Evolutionary conservation across 2,888 invertebrate species (phyloP).

Genomic region (Xanthia togata): DNA sequence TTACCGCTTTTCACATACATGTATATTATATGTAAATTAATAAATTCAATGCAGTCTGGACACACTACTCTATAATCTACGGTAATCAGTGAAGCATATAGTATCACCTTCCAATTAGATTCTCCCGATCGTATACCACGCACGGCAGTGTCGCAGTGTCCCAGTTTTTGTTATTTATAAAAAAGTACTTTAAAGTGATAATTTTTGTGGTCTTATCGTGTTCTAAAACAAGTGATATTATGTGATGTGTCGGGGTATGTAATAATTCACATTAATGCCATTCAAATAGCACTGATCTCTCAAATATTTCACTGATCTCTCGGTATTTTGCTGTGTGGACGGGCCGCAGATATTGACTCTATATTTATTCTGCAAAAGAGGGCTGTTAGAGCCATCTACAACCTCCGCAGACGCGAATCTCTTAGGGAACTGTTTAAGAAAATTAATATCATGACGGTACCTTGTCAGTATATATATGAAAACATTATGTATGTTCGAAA

Average conservation of each 20-base stretch:
- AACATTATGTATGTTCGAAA: no score
- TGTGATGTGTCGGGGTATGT: conserved; percentile 47
- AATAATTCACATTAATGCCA: not conserved
- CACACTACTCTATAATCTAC: conserved; percentile 24
- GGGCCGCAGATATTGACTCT: no score
- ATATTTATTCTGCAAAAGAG: no score
- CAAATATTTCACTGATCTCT: no score
- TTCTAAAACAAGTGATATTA: conserved; percentile 8
- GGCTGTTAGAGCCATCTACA: no score
- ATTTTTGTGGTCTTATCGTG: not conserved
- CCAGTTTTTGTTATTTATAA: not conserved
- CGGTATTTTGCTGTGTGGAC: no score
- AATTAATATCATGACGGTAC: no score
- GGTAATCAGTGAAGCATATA: conserved; percentile 51
- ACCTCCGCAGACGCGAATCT: no score
- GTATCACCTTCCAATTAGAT: conserved; percentile 56
- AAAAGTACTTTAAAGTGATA: not conserved
- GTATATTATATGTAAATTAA: not conserved
- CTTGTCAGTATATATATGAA: no score
- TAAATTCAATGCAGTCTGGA: not conserved
- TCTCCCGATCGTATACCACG: not conserved
- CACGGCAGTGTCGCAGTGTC: not conserved
- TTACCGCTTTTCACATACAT: no score
- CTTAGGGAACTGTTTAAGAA: no score
- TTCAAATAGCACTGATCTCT: not conserved